Percentiles rank a stretch among this genome's conserved stretches.
These are phyloP conservation scores for Procambarus clarkii DNA, from an alignment of 1,140 invertebrate species.

Conservation along the genomic window DNA sequence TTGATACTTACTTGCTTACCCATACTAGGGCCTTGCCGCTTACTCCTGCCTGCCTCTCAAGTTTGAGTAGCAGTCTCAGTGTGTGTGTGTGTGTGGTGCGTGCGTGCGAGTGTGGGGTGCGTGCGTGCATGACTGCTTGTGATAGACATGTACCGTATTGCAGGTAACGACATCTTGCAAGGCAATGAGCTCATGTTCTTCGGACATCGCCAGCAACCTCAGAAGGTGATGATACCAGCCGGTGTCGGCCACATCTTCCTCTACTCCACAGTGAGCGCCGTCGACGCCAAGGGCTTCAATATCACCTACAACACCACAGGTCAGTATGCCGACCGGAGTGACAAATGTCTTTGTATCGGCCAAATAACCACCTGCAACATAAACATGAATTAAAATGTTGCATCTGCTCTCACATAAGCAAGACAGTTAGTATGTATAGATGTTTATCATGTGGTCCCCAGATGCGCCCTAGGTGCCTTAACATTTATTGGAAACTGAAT, in stretches of 20 bases:
- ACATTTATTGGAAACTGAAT: no score
- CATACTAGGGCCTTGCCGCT: no score
- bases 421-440: no score
- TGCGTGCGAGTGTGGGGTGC: no score
- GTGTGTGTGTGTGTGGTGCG: no score
- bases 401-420: neutral
- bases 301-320: slow-evolving; percentile 15
- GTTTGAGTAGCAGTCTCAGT: no score
- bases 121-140: no score
- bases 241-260: slow-evolving; percentile 12
- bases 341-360: no score
- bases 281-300: slow-evolving; percentile 22
- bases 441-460: no score
- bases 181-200: neutral
- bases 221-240: neutral
- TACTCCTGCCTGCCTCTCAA: no score
- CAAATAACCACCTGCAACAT: neutral
- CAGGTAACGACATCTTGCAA: neutral
- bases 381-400: neutral
- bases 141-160: neutral
- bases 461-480: no score
- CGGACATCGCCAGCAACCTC: neutral
- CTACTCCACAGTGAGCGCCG: neutral
- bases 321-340: neutral
- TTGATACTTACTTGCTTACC: no score